These are phyloP conservation scores for Ctenochaetus hawaiiensis DNA, from an alignment of 2,797 vertebrate species.

Conservation along the genomic window DNA sequence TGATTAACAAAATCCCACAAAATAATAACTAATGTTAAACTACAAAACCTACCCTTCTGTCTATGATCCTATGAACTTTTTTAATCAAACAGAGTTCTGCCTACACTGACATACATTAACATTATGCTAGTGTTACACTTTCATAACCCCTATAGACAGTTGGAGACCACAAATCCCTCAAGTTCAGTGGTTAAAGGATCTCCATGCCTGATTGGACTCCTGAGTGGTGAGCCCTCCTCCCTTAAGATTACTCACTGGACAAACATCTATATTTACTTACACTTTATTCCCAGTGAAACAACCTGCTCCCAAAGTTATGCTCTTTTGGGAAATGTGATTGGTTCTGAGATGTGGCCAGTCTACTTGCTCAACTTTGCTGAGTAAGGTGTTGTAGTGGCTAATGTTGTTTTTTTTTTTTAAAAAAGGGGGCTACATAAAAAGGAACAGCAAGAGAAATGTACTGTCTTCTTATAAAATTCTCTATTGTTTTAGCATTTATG, in stretches of 20 bases:
- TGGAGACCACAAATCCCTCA: slow-evolving; percentile 60
- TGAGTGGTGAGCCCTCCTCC: slow-evolving; percentile 59
- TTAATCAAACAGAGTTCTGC: too few species aligned
- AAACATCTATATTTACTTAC: slow-evolving; percentile 59
- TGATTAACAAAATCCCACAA: background rate
- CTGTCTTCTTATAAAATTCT: background rate
- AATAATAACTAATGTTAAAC: background rate
- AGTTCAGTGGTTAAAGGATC: slow-evolving; percentile 42
- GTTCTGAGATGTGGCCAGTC: slow-evolving; percentile 56
- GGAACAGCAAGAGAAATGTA: too few species aligned
- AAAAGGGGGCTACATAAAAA: background rate
- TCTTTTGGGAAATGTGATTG: slow-evolving; percentile 50
- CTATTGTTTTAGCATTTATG: slow-evolving; percentile 7
- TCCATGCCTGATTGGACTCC: slow-evolving; percentile 70
- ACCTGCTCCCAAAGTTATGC: slow-evolving; percentile 52
- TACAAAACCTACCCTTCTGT: background rate
- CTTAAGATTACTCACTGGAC: slow-evolving; percentile 64
- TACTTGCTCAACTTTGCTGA: background rate
- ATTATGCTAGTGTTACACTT: slow-evolving; percentile 33
- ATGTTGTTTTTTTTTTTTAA: slow-evolving; percentile 36
- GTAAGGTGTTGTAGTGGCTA: background rate
- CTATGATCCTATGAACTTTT: too few species aligned
- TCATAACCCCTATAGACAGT: slow-evolving; percentile 29
- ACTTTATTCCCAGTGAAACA: slow-evolving; percentile 43
- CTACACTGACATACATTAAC: too few species aligned